Conservation (phyloP, 2,888 invertebrate species). For the Euplagia quadripunctaria region DNA sequence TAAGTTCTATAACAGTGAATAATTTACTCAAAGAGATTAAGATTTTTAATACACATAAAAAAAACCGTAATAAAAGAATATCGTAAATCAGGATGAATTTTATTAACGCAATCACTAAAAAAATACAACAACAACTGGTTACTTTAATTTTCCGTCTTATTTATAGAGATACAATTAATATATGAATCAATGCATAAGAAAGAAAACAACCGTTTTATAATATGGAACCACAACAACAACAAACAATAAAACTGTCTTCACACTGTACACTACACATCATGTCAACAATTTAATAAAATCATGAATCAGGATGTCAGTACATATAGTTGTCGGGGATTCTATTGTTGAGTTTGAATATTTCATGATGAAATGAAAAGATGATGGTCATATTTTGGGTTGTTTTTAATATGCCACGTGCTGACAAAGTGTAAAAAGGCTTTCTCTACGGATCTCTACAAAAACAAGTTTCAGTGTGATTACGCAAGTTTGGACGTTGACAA, state of each 20-base stretch:
- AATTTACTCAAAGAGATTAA: background rate
- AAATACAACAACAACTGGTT: background rate
- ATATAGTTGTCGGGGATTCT: background rate
- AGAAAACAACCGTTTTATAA: background rate
- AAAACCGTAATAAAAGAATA: background rate
- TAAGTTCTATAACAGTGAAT: background rate
- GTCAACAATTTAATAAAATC: background rate
- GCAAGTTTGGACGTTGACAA: constrained; percentile 76
- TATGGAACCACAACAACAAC: background rate
- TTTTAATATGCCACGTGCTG: constrained; percentile 44
- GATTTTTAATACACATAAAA: background rate
- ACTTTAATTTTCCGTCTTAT: background rate
- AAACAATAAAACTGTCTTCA: background rate
- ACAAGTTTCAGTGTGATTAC: constrained; percentile 75
- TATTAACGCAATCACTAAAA: background rate
- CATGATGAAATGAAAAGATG: background rate
- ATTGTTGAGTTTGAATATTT: background rate
- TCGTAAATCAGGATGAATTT: background rate
- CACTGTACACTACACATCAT: background rate
- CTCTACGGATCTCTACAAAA: constrained; percentile 73
- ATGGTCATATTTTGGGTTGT: background rate
- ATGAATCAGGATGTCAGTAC: background rate
- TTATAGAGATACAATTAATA: no score
- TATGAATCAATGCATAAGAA: background rate
- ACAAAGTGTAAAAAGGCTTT: constrained; percentile 70